Conservation (phyloP, 2,113 vertebrate genomes). For the Muntiacus reevesi region DNA sequence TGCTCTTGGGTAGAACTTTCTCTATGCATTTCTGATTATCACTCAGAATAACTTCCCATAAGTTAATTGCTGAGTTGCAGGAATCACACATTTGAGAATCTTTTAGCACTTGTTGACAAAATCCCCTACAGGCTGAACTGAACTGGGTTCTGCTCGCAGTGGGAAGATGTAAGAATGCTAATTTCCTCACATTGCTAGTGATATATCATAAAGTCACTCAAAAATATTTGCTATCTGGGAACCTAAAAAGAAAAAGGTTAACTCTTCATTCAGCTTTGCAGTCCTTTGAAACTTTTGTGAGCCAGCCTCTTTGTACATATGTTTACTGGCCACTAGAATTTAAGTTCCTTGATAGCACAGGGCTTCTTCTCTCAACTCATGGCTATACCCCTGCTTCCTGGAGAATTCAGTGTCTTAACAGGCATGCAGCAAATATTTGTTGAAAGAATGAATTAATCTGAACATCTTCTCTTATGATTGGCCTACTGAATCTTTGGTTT, state of each 20-base stretch:
- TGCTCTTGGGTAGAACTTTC: not conserved
- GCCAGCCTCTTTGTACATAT: no score
- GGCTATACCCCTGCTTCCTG: rapidly evolving
- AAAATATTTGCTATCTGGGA: not conserved
- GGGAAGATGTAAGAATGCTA: not conserved
- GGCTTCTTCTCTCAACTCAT: not conserved
- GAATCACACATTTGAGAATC: not conserved
- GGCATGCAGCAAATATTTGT: not conserved
- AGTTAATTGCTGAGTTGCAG: not conserved
- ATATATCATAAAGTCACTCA: slow-evolving; percentile 8
- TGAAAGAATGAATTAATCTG: not conserved
- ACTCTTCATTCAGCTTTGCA: not conserved
- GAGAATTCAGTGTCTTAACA: not conserved
- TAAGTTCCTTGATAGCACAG: not conserved
- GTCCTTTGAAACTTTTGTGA: not conserved
- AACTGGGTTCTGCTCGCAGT: not conserved
- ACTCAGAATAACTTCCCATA: not conserved
- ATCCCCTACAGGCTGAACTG: not conserved
- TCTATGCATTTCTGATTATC: slow-evolving; percentile 9
- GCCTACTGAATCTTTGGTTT: not conserved
- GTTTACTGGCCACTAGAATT: no score
- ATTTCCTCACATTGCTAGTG: not conserved
- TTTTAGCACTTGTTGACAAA: not conserved
- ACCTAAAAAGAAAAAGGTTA: not conserved
- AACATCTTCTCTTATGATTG: not conserved